Base-by-base conservation (phyloP, 2,797 vertebrate genomes). In the Kryptolebias ocellatus region DNA sequence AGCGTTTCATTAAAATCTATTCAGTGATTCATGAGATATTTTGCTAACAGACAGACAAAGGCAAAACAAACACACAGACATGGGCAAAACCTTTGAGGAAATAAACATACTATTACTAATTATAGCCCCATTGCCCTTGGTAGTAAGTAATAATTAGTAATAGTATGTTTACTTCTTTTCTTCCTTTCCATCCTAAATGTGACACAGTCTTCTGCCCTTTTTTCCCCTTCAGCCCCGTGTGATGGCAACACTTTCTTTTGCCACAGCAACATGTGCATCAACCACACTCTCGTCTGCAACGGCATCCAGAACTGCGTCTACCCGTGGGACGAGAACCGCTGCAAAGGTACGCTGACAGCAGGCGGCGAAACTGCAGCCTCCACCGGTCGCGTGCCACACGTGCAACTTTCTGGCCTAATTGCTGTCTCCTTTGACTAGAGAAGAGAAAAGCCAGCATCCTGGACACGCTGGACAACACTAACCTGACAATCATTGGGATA, bases 181-280 rank as follows among this genome's bases (percentile, higher is more conserved):
- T 24, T 24, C 34, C 34, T 34, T 34, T 34, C 34, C 34, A 34
- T 34, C 6, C 34, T 34, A 4, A 34, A 34, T 9, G 6, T 1
- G 9, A 7, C 34, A 34, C 6, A 9, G 18, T 47, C 62, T 63
- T 8, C 6, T 52, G 5, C 2, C 14, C 54, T 57, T 47, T 60
- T 65, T 44, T 83, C 20, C 20, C 20, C 20, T 87, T 57, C 73
- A 99, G 98, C 98, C 85, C 98, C 98, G 0, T 99, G 98, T 90
- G 96, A 95, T 83, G 91, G 90, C 76, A 96, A 95, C 24, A 85
- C 95, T 3, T 99, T 98, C 93, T 99, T 99, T 90, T 99, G 98
- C 87, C 98, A 99, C 63, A 98, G 97, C 89, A 99, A 99, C 92
- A 99, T 99, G 98, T 99, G 98, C 85, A 99, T 99, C 89, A 99